Evolutionary conservation across 2,797 vertebrate genomes (phyloP).

Genomic region (Sandelia bainsii): DNA sequence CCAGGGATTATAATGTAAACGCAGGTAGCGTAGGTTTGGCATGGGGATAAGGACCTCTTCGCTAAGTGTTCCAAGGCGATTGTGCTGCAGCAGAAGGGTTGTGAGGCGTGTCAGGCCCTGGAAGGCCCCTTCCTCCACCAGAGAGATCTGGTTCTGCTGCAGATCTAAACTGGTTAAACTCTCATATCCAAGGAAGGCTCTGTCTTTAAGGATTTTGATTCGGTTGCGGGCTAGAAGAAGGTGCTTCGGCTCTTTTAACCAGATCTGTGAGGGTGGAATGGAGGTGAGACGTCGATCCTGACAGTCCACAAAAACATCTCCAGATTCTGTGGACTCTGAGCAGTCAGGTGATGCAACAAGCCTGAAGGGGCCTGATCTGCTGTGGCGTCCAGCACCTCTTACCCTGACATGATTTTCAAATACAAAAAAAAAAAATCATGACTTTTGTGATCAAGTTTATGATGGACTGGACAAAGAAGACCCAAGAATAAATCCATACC

Average conservation of each 20-base stretch:
- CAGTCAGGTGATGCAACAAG: constrained; percentile 82
- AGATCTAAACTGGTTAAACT: constrained; percentile 92
- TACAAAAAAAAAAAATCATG: background rate
- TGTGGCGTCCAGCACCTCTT: constrained; percentile 54
- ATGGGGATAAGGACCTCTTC: constrained; percentile 92
- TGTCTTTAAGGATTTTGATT: constrained; percentile 88
- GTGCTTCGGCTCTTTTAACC: constrained; percentile 90
- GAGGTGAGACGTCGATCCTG: constrained; percentile 88
- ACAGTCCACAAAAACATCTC: constrained; percentile 91
- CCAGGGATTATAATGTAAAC: constrained; percentile 96
- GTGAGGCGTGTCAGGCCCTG: constrained; percentile 89
- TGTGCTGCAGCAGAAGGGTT: constrained; percentile 95
- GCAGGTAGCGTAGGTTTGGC: constrained; percentile 88
- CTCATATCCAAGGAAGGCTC: constrained; percentile 89
- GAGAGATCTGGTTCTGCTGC: constrained; percentile 93
- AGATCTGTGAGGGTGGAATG: constrained; percentile 79
- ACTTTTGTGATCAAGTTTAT: constrained; percentile 1
- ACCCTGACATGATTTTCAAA: constrained; percentile 43
- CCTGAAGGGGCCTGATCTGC: constrained; percentile 74
- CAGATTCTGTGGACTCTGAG: constrained; percentile 85
- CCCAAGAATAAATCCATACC: constrained; percentile 47
- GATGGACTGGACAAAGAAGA: background rate
- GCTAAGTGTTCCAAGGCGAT: constrained; percentile 86
- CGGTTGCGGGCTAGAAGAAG: constrained; percentile 92
- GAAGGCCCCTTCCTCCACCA: constrained; percentile 91